Evolutionary conservation across 2,113 vertebrate genomes (phyloP).

Genomic region (Cettia cetti): DNA sequence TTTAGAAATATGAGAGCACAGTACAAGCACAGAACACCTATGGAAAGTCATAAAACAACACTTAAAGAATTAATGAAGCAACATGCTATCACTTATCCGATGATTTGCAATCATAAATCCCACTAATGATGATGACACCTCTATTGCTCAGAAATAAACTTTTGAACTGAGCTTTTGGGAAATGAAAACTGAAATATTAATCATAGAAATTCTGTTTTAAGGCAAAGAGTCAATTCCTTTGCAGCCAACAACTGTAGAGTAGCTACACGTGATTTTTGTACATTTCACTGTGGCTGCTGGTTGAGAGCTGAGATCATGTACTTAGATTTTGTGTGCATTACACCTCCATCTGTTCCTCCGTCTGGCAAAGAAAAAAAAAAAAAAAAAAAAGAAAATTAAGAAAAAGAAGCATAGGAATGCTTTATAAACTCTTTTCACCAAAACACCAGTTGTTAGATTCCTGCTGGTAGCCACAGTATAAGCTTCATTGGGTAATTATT

Average conservation of each 20-base stretch:
- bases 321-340: conserved; percentile 50
- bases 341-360: conserved; percentile 64
- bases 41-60: neutral
- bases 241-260: neutral
- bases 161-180: neutral
- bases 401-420: neutral
- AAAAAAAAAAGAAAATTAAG: neutral
- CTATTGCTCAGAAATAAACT: neutral
- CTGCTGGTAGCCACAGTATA: conserved; percentile 36
- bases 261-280: neutral
- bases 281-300: neutral
- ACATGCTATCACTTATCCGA: neutral
- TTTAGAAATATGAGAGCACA: neutral
- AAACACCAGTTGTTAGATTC: conserved; percentile 55
- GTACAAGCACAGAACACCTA: neutral
- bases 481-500: conserved; percentile 63
- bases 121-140: neutral
- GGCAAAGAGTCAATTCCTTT: neutral
- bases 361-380: conserved; percentile 42
- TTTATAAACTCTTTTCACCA: conserved; percentile 45
- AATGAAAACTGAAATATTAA: neutral
- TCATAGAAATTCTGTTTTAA: neutral
- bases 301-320: conserved; percentile 24
- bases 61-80: neutral
- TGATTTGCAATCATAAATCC: neutral